Evolutionary conservation across 1,140 invertebrate species (phyloP).

Genomic region (Eriocheir sinensis): DNA sequence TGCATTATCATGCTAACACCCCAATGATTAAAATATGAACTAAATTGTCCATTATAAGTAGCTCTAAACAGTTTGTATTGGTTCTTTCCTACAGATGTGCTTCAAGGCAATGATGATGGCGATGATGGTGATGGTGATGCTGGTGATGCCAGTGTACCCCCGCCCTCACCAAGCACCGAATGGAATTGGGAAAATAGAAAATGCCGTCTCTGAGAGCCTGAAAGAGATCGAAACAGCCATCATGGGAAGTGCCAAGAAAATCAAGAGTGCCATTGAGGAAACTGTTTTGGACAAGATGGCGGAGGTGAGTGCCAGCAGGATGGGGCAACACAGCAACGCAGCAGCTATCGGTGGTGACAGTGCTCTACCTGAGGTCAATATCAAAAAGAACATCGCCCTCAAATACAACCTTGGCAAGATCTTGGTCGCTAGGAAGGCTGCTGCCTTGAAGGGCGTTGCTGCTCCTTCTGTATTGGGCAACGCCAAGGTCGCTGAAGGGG

Average conservation of each 20-base stretch:
- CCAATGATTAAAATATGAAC: no score
- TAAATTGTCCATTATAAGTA: no score
- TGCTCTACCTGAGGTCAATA: no score
- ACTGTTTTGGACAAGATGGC: not conserved
- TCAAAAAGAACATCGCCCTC: not conserved
- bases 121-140: not conserved
- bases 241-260: not conserved
- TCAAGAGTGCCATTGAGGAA: not conserved
- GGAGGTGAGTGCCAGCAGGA: not conserved
- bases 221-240: not conserved
- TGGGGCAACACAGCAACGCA: not conserved
- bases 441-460: not conserved
- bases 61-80: no score
- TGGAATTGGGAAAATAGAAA: not conserved
- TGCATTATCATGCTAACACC: no score
- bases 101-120: not conserved
- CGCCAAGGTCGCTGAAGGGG: not conserved
- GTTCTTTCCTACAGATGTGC: not conserved
- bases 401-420: not conserved
- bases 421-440: not conserved
- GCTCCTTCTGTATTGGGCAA: not conserved
- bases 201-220: not conserved
- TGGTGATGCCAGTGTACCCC: not conserved
- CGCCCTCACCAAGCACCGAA: not conserved
- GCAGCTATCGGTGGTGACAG: not conserved